Conservation (phyloP, 2,113 vertebrate genomes). For the Ailuropoda melanoleuca region DNA sequence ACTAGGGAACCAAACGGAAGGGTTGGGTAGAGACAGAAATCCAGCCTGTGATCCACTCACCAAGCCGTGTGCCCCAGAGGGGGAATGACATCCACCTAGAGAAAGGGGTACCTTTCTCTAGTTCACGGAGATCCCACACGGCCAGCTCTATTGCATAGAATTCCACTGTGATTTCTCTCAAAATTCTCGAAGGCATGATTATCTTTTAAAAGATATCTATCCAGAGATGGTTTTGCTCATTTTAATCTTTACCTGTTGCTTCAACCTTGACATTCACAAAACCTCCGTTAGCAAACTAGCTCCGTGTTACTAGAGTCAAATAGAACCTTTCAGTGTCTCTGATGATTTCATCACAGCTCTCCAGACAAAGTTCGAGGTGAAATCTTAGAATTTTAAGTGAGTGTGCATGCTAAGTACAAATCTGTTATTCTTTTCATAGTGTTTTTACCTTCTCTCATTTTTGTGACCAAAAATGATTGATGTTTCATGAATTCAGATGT, state of each 20-base stretch:
- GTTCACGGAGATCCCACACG: background rate
- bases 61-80: background rate
- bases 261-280: slow-evolving; percentile 2
- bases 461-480: background rate
- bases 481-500: background rate
- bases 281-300: background rate
- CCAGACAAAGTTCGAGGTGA: background rate
- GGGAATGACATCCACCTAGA: background rate
- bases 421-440: background rate
- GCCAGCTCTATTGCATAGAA: background rate
- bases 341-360: background rate
- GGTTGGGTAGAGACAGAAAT: background rate
- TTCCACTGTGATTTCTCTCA: background rate
- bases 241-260: background rate
- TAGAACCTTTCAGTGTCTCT: slow-evolving; percentile 21
- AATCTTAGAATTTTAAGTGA: slow-evolving; percentile 23
- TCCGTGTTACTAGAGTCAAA: background rate
- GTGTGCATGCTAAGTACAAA: background rate
- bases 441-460: background rate
- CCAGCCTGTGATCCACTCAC: background rate
- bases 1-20: background rate
- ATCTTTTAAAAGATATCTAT: slow-evolving; percentile 15
- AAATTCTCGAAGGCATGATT: background rate
- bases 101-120: background rate
- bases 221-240: background rate